Evolutionary conservation across 2,797 vertebrate species (phyloP), one percentile per base, ranked within the genome.

Genomic region (Xiphophorus birchmanni): DNA sequence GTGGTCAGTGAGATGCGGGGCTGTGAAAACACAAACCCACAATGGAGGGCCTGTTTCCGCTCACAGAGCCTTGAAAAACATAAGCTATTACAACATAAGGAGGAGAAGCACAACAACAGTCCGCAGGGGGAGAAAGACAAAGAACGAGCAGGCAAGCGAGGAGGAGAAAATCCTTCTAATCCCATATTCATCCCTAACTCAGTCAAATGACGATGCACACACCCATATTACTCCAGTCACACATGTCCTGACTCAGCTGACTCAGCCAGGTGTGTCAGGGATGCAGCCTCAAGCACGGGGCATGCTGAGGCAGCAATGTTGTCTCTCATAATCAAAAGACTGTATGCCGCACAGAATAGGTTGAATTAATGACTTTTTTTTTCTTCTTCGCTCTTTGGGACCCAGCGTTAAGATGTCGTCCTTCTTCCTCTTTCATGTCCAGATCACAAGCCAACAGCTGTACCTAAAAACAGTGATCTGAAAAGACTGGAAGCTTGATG

Each of bases 251-350:
- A 92, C 88, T 92, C 88, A 90, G 85, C 87, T 89, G 86, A 91
- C 82, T 84, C 84, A 88, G 86, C 78, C 89, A 95, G 94, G 93
- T 94, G 93, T 93, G 92, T 90, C 82, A 75, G 71, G 74, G 83
- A 76, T 80, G 44, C 82, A 81, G 87, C 86, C 83, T 78, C 47
- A 74, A 89, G 84, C 77, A 1, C 3, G 50, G 88, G 81, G 81
- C 91, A 48, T 89, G 91, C 90, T 93, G 78, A 79, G 88, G 83
- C 88, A 93, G 79, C 81, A 75, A 77, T 67, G 81, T 85, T 13
- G 10, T 58, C 75, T 79, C 67, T 81, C 74, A 81, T 81, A 85
- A 89, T 89, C 82, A 90, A 82, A 87, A 82, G 74, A 77, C 83
- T 60, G 74, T 60, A 37, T 35, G 79, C 77, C 32, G 65, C 83